A percentile compares a stretch with the other conserved stretches of the same genome.
Evolutionary conservation across 2,888 invertebrate species (phyloP).

Genomic region (Pseudococcus longispinus): DNA sequence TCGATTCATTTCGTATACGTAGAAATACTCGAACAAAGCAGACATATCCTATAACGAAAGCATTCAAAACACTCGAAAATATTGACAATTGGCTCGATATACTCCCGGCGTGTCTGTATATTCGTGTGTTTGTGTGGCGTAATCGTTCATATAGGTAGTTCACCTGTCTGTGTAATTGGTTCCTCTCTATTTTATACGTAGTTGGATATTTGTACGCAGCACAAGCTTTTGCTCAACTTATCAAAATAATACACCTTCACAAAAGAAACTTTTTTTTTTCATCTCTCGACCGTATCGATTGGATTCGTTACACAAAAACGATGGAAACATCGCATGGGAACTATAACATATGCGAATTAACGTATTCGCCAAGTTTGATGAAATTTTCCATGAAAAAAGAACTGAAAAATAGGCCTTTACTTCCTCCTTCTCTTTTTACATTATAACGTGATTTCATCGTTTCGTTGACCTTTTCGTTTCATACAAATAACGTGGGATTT

Average conservation of each 20-base stretch:
- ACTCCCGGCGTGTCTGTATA: neutral
- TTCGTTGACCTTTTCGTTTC: slow-evolving; percentile 15
- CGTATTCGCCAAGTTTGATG: slow-evolving; percentile 25
- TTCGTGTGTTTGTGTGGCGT: neutral
- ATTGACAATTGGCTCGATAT: slow-evolving; percentile 35
- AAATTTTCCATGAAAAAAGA: slow-evolving; percentile 15
- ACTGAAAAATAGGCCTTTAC: neutral
- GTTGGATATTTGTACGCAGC: neutral
- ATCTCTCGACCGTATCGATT: slow-evolving; percentile 7
- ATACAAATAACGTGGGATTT: neutral
- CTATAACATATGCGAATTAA: slow-evolving; percentile 16
- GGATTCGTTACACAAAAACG: neutral
- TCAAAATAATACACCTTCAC: neutral
- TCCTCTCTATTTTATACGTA: neutral
- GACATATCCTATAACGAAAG: neutral
- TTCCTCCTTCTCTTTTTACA: neutral
- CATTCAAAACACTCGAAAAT: slow-evolving; percentile 41
- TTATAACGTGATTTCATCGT: slow-evolving; percentile 8
- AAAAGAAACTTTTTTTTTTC: slow-evolving; percentile 6
- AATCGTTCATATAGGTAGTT: slow-evolving; percentile 11
- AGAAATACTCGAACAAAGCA: slow-evolving; percentile 10
- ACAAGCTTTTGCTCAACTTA: neutral
- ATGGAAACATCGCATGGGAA: neutral
- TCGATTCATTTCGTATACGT: slow-evolving; percentile 12
- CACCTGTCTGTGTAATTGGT: neutral